Evolutionary conservation across 2,113 vertebrate genomes (phyloP), one percentile per base, ranked within the genome.

Genomic region (Sylvietta virens): DNA sequence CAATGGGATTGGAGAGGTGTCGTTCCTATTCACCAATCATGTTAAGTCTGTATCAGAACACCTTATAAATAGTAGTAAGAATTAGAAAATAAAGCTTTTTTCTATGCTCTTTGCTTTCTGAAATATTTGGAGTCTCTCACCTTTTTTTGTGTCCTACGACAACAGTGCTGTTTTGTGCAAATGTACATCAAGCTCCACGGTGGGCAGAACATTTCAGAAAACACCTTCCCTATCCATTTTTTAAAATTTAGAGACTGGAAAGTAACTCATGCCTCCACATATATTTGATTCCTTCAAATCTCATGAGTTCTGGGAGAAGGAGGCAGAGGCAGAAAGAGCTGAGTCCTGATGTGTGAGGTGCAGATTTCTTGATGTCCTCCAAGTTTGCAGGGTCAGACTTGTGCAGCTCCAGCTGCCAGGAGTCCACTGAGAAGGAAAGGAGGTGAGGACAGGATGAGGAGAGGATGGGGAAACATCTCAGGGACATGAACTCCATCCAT

Each of bases 171-270:
- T 23, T 84, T 57, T 73, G 18, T 66, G 14, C 15, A 45, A 74
- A 26, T 1, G 8, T 2, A 2, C 15, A 5, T 7, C 10, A 15
- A 47, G 17, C 19, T 76, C n/a, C 40, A 3, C 1, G 7, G 11
- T 3, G 11, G 13, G 39, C n/a, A 81, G 67, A 71, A 19, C 33
- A 33, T 33, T 70, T 30, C 86, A 66, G 33, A 66, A 87, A 57
- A 1, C n/a, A 9, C 60, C 13, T 66, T 48, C 19, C 16, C 26
- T 11, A 1, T 14, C 9, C 16, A 0, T 35, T 33, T 58, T 51
- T 13, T 26, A 66, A 50, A 53, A 20, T 28, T 47, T 22, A 31
- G 11, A 31, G 73, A 14, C 13, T 35, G 39, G 21, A 22, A 57
- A 26, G 20, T 2, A 35, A n/a, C 28, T 45, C 6, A 0, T 23